Evolutionary conservation across 2,113 vertebrate species (phyloP).

Genomic region (Benthochromis sp.): DNA sequence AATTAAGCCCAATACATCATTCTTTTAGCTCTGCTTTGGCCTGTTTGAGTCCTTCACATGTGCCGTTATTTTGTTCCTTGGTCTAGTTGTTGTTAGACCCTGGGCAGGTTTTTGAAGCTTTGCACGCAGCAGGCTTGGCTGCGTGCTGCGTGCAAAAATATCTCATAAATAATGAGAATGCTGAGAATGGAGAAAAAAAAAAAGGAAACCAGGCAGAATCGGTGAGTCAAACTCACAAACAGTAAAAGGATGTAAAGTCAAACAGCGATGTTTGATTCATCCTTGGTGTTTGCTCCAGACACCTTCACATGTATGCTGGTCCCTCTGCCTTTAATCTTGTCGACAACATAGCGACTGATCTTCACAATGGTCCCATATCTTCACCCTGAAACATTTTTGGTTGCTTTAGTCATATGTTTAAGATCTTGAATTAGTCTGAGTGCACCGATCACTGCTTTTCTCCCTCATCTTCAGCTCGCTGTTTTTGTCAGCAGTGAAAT

Average conservation of each 20-base stretch:
- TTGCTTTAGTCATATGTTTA: background rate
- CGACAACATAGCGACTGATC: background rate
- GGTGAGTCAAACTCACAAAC: background rate
- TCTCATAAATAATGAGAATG: background rate
- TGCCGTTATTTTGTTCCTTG: background rate
- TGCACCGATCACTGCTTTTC: background rate
- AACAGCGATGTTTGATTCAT: background rate
- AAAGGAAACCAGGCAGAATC: background rate
- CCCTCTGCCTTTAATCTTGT: background rate
- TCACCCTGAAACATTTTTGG: background rate
- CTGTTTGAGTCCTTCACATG: background rate
- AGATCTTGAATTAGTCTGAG: background rate
- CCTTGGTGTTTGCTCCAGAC: background rate
- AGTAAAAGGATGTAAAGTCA: background rate
- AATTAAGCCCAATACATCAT: background rate
- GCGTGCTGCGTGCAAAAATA: background rate
- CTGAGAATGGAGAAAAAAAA: background rate
- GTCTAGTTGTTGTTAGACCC: background rate
- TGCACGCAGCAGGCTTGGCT: background rate
- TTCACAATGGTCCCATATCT: background rate
- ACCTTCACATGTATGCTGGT: background rate
- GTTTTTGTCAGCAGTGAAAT: background rate
- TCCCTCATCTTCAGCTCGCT: background rate
- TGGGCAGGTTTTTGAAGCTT: background rate
- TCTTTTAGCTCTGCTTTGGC: background rate